These are phyloP conservation scores for Lophius americanus DNA, from an alignment of 2,797 vertebrate species.

Conservation along the genomic window DNA sequence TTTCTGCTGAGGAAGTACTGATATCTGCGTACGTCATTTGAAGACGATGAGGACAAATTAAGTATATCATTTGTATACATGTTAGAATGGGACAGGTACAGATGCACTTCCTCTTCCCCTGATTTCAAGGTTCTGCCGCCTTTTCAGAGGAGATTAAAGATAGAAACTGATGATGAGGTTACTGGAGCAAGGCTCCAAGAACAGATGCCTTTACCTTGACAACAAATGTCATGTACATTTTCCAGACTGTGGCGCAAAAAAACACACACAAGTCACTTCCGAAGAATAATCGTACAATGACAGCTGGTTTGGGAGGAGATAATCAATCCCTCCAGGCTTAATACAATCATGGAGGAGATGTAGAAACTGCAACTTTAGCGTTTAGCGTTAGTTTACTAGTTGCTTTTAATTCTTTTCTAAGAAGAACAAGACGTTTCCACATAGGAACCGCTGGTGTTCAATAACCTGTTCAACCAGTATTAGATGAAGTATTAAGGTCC, in stretches of 20 bases:
- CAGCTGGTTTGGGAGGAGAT: conserved; percentile 4
- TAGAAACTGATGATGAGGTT: conserved; percentile 35
- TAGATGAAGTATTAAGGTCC: too few relatives aligned
- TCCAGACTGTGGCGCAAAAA: conserved; percentile 44
- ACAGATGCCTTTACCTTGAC: conserved; percentile 42
- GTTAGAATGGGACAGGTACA: conserved; percentile 25
- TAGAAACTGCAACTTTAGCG: conserved; percentile 4
- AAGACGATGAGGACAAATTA: background rate
- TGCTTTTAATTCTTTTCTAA: too few relatives aligned
- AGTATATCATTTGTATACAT: conserved; percentile 32
- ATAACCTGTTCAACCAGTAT: too few relatives aligned
- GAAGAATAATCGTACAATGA: conserved; percentile 23
- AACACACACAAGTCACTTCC: conserved; percentile 16
- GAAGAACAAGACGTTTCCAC: too few relatives aligned
- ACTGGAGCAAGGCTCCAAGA: conserved; percentile 37
- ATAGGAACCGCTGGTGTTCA: too few relatives aligned
- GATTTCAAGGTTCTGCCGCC: conserved; percentile 41
- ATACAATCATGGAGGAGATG: background rate
- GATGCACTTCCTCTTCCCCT: conserved; percentile 9
- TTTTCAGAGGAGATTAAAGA: conserved; percentile 37
- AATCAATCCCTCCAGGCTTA: conserved; percentile 12
- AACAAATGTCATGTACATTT: conserved; percentile 47
- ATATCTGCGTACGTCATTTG: conserved; percentile 1
- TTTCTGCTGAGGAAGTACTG: conserved; percentile 49
- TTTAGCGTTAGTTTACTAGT: too few relatives aligned